Conservation (phyloP, 2,113 vertebrate species). For the Talpa occidentalis region DNA sequence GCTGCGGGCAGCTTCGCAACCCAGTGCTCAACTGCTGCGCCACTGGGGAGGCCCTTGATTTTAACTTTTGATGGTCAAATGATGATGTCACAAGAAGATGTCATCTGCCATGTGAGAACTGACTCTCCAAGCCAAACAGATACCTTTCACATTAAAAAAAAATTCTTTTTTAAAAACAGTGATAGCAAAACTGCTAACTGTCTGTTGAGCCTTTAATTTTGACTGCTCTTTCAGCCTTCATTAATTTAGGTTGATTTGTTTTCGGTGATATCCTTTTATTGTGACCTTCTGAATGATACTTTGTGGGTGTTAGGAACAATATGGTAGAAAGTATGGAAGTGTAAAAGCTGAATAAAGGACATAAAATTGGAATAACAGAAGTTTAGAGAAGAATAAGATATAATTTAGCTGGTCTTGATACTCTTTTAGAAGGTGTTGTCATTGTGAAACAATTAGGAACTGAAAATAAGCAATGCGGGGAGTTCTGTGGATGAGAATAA, state of each 20-base stretch:
- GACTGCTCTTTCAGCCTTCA: not conserved
- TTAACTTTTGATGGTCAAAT: not conserved
- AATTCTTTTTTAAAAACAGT: not conserved
- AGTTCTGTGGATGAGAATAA: not conserved
- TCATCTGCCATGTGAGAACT: not conserved
- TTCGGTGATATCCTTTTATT: not conserved
- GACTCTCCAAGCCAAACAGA: not conserved
- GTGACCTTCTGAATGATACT: constrained; percentile 1
- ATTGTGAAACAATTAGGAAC: not conserved
- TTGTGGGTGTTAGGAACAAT: not conserved
- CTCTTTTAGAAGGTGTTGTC: not conserved
- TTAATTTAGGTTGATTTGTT: constrained; percentile 1
- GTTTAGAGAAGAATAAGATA: not conserved
- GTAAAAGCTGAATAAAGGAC: not conserved
- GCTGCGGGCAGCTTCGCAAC: no score
- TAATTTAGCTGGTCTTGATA: not conserved
- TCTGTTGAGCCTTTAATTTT: not conserved
- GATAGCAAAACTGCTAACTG: not conserved
- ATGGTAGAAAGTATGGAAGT: not conserved
- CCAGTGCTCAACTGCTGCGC: no score
- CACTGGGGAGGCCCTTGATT: no score
- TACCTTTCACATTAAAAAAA: not conserved
- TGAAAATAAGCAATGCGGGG: not conserved
- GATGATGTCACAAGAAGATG: not conserved
- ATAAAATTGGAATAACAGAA: not conserved